Conservation (phyloP, 1,140 invertebrate genomes). For the Lamellibrachia luymesi region DNA sequence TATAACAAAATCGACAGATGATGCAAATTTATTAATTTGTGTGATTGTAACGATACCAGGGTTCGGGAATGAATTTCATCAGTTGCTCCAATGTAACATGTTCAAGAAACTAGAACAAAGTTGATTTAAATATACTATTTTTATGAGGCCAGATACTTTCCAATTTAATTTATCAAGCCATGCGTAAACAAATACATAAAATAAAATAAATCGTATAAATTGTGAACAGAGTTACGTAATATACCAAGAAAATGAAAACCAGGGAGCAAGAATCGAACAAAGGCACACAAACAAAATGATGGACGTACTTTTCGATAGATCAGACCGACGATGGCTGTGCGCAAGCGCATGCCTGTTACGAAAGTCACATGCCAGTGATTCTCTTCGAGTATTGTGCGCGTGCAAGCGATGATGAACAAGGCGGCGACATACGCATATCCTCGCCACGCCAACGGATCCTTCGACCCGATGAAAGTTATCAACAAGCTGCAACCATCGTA, state of each 20-base stretch:
- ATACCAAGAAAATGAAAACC: background rate
- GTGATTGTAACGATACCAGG: too few species aligned
- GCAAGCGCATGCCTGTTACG: constrained; percentile 24
- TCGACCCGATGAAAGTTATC: constrained; percentile 46
- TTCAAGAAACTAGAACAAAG: too few species aligned
- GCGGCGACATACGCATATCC: constrained; percentile 78
- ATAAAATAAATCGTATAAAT: too few species aligned
- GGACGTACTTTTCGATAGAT: constrained; percentile 26
- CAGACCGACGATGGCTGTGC: constrained; percentile 17
- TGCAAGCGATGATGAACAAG: constrained; percentile 76
- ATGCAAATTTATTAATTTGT: too few species aligned
- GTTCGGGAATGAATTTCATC: too few species aligned
- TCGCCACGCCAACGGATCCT: constrained; percentile 67
- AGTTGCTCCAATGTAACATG: too few species aligned
- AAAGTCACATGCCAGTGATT: constrained; percentile 44
- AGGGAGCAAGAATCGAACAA: background rate
- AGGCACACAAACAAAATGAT: background rate
- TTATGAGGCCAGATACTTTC: too few species aligned
- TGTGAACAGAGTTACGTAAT: too few species aligned
- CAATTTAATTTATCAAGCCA: too few species aligned
- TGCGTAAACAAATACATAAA: too few species aligned
- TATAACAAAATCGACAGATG: too few species aligned
- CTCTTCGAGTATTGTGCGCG: constrained; percentile 81
- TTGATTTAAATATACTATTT: too few species aligned
- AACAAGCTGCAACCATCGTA: constrained; percentile 28